Conservation (phyloP, 2,888 invertebrate genomes). For the Diplolepis rosae region DNA sequence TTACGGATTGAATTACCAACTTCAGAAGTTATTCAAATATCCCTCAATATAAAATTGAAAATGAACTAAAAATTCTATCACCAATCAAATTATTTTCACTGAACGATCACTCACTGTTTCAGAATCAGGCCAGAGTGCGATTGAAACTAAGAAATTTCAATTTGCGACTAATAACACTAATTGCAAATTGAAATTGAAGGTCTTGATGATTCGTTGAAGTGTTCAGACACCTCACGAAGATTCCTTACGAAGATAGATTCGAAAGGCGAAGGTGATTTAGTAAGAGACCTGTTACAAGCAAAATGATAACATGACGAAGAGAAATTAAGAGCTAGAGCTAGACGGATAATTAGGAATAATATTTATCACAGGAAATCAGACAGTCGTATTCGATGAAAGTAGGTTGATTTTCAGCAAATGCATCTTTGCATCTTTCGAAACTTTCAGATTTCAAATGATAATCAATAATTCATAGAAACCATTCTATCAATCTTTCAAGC, state of each 20-base stretch:
- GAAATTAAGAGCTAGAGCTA: background rate
- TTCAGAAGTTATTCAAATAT: too few species aligned
- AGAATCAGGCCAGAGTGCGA: background rate
- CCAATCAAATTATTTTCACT: too few species aligned
- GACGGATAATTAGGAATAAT: constrained; percentile 11
- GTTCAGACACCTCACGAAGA: background rate
- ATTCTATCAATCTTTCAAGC: background rate
- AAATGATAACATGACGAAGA: background rate
- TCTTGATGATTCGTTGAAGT: background rate
- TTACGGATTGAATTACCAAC: too few species aligned
- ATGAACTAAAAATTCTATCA: too few species aligned
- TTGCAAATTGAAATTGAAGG: constrained; percentile 28
- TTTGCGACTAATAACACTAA: constrained; percentile 17
- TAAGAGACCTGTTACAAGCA: background rate
- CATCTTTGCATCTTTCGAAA: background rate
- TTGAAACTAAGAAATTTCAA: constrained; percentile 19
- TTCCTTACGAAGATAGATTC: background rate
- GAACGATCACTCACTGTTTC: background rate
- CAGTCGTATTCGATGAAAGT: constrained; percentile 9
- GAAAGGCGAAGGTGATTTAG: constrained; percentile 5
- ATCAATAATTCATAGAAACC: background rate
- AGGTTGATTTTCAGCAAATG: constrained; percentile 1
- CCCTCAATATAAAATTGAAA: too few species aligned
- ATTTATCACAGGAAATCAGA: constrained; percentile 4
- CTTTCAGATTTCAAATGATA: background rate